Evolutionary conservation across 2,888 invertebrate genomes (phyloP).

Genomic region (Erebia ligea): DNA sequence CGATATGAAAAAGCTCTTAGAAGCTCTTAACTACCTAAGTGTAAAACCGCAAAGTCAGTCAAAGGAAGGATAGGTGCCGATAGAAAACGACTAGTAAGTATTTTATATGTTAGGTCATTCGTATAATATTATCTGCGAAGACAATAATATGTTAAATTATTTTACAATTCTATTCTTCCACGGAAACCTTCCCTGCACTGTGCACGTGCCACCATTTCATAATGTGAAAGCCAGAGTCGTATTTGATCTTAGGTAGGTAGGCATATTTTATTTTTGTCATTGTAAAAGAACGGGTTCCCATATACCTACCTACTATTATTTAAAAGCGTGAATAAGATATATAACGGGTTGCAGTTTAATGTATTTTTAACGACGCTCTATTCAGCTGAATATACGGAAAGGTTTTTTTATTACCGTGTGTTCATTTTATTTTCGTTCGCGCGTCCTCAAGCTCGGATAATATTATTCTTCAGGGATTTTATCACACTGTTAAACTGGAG

Average conservation of each 20-base stretch:
- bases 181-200: not conserved
- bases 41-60: too few species aligned
- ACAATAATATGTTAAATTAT: not conserved
- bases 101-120: too few species aligned
- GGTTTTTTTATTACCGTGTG: conserved; percentile 38
- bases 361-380: conserved; percentile 43
- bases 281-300: conserved; percentile 16
- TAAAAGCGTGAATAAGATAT: conserved; percentile 44
- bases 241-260: not conserved
- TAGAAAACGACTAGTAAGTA: too few species aligned
- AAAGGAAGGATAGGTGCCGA: too few species aligned
- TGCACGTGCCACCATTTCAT: conserved; percentile 7
- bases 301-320: conserved; percentile 28
- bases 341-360: conserved; percentile 42
- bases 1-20: too few species aligned
- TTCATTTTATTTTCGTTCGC: conserved; percentile 32
- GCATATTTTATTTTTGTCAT: not conserved
- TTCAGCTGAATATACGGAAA: conserved; percentile 38
- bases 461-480: conserved; percentile 27
- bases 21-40: too few species aligned
- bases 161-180: not conserved
- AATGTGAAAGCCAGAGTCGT: conserved; percentile 1
- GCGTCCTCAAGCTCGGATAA: conserved; percentile 19
- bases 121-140: not conserved
- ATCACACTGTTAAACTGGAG: conserved; percentile 27